A percentile compares a stretch with the other conserved stretches of the same genome.
These are phyloP conservation scores for Pseudotriccus pelzelni DNA, from an alignment of 2,797 vertebrate species.

Conservation along the genomic window DNA sequence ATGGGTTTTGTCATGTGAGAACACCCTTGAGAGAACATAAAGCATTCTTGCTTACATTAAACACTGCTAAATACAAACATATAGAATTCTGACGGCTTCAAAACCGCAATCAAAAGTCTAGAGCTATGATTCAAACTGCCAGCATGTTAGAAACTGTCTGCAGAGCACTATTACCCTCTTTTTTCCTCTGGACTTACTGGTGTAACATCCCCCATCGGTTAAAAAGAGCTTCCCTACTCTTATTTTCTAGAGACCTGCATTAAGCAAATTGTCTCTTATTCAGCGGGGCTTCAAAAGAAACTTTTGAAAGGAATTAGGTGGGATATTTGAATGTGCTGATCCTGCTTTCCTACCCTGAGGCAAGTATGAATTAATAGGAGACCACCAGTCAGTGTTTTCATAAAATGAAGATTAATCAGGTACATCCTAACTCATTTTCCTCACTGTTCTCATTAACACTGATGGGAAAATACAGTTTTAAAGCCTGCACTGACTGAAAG, in stretches of 20 bases:
- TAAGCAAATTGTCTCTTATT: background rate
- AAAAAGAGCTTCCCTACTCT: background rate
- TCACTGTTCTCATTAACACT: slow-evolving; percentile 3
- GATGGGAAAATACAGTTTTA: background rate
- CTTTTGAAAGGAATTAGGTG: background rate
- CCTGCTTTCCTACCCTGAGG: background rate
- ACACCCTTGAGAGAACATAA: background rate
- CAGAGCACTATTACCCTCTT: background rate
- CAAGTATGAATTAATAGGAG: background rate
- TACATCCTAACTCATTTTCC: background rate
- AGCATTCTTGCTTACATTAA: slow-evolving; percentile 10
- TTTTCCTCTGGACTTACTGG: background rate
- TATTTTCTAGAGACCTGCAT: background rate
- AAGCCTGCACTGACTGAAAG: background rate
- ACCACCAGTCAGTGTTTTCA: background rate
- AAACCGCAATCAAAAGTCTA: background rate
- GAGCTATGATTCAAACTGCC: background rate
- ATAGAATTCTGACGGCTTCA: background rate
- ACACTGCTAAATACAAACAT: background rate
- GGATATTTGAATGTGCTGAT: background rate
- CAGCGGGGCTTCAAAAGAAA: background rate
- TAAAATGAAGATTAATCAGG: slow-evolving; percentile 20
- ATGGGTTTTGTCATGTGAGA: background rate
- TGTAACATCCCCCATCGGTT: background rate
- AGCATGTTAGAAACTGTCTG: background rate